phyloP scores from a whole-genome alignment of 37 sponge, comb jelly and placozoan species.

The Geodia barretti region DNA sequence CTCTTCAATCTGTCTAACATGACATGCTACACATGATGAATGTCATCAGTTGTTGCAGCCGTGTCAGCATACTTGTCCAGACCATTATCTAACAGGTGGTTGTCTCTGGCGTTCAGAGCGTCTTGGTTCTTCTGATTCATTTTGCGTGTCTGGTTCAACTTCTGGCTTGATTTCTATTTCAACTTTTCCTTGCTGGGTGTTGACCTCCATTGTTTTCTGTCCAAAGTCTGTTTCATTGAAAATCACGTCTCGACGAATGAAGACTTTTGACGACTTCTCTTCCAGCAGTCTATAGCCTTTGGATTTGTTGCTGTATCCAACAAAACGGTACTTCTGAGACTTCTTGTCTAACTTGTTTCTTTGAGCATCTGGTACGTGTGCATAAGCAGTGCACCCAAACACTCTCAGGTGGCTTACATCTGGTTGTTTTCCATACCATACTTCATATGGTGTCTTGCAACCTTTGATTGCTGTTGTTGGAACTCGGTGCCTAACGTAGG shows the following conservation, averaged over 20 bases:
- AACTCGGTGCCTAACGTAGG: constrained; percentile 32
- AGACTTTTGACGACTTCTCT: constrained; percentile 8
- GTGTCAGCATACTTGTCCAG: neutral
- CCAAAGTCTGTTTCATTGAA: constrained; percentile 38
- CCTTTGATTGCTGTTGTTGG: constrained; percentile 24
- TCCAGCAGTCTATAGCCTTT: constrained; percentile 49
- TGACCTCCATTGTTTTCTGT: neutral
- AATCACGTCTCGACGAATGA: constrained; percentile 28
- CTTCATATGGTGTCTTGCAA: constrained; percentile 28
- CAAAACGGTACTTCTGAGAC: constrained; percentile 30
- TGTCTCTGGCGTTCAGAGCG: too few relatives aligned
- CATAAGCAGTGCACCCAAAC: constrained; percentile 61
- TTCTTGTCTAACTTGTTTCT: constrained; percentile 50
- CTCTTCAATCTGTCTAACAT: neutral
- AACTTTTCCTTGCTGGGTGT: too few relatives aligned
- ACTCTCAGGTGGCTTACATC: constrained; percentile 38
- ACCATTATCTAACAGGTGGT: too few relatives aligned
- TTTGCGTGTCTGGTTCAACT: neutral
- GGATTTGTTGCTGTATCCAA: constrained; percentile 34
- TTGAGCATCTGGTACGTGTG: constrained; percentile 41
- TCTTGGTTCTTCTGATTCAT: neutral
- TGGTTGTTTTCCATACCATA: constrained; percentile 37
- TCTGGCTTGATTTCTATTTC: neutral
- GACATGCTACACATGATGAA: neutral
- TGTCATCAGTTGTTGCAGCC: neutral